A percentile compares a stretch with the other conserved stretches of the same genome.
phyloP scores from a whole-genome alignment of 2,113 vertebrate species.

The Anser cygnoides region DNA sequence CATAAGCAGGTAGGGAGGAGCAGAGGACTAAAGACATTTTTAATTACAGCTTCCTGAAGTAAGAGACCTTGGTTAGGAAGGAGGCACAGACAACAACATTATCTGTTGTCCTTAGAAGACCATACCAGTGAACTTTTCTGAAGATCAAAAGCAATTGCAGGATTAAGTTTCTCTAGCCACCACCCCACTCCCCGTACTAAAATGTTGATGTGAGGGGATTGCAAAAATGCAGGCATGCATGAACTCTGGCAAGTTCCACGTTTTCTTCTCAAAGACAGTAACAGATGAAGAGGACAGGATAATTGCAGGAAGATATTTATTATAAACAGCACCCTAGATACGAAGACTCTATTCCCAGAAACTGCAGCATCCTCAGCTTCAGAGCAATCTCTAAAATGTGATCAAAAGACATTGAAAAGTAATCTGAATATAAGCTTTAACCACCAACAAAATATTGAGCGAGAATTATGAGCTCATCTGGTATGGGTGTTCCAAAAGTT shows the following conservation, averaged over 20 bases:
- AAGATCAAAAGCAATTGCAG: background rate
- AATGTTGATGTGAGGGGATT: background rate
- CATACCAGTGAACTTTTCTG: background rate
- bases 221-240: accelerated
- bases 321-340: background rate
- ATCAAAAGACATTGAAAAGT: background rate
- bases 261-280: background rate
- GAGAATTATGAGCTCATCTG: background rate
- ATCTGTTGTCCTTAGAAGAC: background rate
- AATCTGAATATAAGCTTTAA: background rate
- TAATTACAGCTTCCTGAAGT: background rate
- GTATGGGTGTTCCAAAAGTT: background rate
- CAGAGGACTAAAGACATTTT: background rate
- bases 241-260: background rate
- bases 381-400: background rate
- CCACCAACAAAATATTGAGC: background rate
- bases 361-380: background rate
- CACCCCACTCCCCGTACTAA: accelerated
- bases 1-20: background rate
- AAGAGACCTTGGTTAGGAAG: background rate
- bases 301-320: background rate
- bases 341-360: background rate
- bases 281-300: background rate
- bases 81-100: background rate
- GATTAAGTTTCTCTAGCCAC: background rate